Percentiles rank a stretch among this genome's conserved stretches.
These are phyloP conservation scores for Baryphthengus martii DNA, from an alignment of 2,113 vertebrate species.

Conservation along the genomic window DNA sequence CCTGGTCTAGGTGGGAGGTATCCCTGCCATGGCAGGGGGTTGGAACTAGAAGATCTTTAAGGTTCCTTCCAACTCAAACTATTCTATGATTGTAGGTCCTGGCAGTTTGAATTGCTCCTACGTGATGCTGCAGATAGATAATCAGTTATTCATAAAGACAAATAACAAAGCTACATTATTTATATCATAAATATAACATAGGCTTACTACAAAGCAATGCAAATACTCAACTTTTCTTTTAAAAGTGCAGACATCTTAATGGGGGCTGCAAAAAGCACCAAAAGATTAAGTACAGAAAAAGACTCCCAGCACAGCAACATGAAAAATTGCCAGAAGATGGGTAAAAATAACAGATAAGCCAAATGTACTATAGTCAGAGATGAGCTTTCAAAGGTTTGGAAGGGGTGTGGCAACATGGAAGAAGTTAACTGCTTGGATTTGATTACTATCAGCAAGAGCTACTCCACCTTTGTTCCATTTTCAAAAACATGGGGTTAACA, in stretches of 20 bases:
- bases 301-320: not conserved
- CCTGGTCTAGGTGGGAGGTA: no score
- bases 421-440: not conserved
- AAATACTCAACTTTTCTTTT: not conserved
- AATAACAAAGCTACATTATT: not conserved
- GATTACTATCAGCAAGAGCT: not conserved
- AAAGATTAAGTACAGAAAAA: not conserved
- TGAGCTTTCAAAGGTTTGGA: not conserved
- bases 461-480: not conserved
- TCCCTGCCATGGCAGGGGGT: no score
- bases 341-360: no score
- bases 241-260: not conserved
- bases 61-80: no score
- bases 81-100: not conserved
- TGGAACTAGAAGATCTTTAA: no score
- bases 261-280: not conserved
- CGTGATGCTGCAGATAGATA: not conserved
- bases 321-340: not conserved
- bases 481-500: not conserved
- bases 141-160: not conserved
- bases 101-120: not conserved
- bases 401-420: not conserved
- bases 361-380: not conserved
- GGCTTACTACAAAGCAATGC: not conserved
- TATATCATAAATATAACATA: not conserved